These are phyloP conservation scores for Aphelinus atriplicis DNA, from an alignment of 1,140 invertebrate genomes.

Conservation along the genomic window DNA sequence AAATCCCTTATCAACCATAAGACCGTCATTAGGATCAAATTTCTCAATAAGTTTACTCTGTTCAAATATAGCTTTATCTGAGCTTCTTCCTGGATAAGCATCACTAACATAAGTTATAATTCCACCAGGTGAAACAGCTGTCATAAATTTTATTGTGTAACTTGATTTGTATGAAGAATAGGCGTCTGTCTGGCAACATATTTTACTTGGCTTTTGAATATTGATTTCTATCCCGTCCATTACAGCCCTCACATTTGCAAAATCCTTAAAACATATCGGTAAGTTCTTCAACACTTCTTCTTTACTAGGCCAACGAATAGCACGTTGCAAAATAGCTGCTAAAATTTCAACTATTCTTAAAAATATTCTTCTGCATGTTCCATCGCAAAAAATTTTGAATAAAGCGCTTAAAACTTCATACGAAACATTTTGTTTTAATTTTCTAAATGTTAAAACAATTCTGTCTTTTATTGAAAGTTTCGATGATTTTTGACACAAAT, in stretches of 20 bases:
- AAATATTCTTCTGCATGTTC: constrained; percentile 6
- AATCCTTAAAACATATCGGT: constrained; percentile 42
- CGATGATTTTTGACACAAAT: background rate
- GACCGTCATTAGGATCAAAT: constrained; percentile 18
- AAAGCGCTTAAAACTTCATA: constrained; percentile 6
- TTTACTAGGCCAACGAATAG: constrained; percentile 20
- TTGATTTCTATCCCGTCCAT: constrained; percentile 46
- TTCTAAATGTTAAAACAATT: constrained; percentile 29
- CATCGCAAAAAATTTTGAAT: background rate
- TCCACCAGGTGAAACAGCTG: constrained; percentile 49
- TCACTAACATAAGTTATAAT: constrained; percentile 50
- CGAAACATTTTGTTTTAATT: constrained; percentile 27
- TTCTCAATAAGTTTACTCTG: too few species aligned
- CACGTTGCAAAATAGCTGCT: background rate
- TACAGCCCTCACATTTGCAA: constrained; percentile 36
- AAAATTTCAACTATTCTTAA: constrained; percentile 3
- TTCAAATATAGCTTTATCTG: constrained; percentile 53
- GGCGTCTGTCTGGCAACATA: constrained; percentile 36
- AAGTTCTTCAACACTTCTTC: constrained; percentile 39
- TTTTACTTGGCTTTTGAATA: constrained; percentile 40
- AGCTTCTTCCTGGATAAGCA: constrained; percentile 48
- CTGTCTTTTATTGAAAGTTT: constrained; percentile 6
- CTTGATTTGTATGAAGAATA: constrained; percentile 51
- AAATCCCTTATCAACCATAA: constrained; percentile 45
- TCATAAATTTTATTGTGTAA: constrained; percentile 53